Conservation (phyloP, 2,113 vertebrate species). For the Cranoglanis bouderius region DNA sequence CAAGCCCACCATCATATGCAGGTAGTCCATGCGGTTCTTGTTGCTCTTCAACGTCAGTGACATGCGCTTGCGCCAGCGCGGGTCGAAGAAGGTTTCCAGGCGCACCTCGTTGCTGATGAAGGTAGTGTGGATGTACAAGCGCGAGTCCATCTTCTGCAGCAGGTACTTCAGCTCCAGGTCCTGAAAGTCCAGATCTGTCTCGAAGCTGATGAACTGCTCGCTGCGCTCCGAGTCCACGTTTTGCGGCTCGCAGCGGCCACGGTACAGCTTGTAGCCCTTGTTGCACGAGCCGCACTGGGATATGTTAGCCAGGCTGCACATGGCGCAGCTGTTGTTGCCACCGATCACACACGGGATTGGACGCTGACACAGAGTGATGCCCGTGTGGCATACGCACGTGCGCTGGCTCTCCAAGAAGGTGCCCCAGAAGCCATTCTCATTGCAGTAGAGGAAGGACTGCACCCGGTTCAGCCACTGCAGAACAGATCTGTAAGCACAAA, state of each 20-base stretch:
- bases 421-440: constrained; percentile 98
- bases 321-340: constrained; percentile 99
- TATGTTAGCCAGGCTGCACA: constrained; percentile 99
- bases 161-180: constrained; percentile 99
- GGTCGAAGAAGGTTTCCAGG: constrained; percentile 97
- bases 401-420: constrained; percentile 96
- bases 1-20: constrained; percentile 97
- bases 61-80: constrained; percentile 97
- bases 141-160: constrained; percentile 97
- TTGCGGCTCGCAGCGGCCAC: constrained; percentile 96
- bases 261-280: constrained; percentile 98
- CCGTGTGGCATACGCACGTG: constrained; percentile 94
- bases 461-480: constrained; percentile 97
- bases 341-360: constrained; percentile 96
- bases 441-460: constrained; percentile 98
- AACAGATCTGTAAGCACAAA: constrained; percentile 81
- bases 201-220: constrained; percentile 99
- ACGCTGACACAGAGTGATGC: constrained; percentile 91
- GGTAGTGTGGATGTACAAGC: constrained; percentile 95
- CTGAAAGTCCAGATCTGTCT: constrained; percentile 98
- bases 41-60: constrained; percentile 99
- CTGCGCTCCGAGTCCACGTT: constrained; percentile 98
- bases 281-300: constrained; percentile 98
- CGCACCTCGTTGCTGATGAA: constrained; percentile 99
- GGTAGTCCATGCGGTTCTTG: constrained; percentile 98